These are phyloP conservation scores for Esperia sulphurella DNA, from an alignment of 2,888 invertebrate genomes.

Conservation along the genomic window DNA sequence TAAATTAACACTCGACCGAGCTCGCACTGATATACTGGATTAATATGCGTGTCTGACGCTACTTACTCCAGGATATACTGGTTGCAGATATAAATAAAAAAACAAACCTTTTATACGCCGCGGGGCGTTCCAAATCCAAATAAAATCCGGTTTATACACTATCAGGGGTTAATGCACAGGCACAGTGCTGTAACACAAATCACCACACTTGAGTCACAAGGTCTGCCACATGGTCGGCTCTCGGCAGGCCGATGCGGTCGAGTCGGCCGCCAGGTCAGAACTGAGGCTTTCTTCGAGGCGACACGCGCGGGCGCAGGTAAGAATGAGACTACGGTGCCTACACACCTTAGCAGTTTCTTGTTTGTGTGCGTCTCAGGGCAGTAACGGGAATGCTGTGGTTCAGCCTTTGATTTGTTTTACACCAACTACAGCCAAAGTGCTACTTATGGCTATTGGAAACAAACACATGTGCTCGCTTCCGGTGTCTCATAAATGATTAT, in stretches of 20 bases:
- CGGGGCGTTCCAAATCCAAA: conserved; percentile 56
- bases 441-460: background rate
- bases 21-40: conserved; percentile 19
- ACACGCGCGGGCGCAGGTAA: conserved; percentile 58
- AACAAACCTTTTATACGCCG: conserved; percentile 66
- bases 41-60: conserved; percentile 39
- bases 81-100: conserved; percentile 17
- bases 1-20: conserved; percentile 62
- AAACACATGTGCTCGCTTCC: too few relatives aligned
- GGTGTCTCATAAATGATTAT: too few relatives aligned
- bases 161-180: conserved; percentile 74
- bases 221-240: conserved; percentile 59
- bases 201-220: conserved; percentile 71
- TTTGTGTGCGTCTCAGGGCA: conserved; percentile 18
- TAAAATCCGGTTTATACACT: conserved; percentile 73
- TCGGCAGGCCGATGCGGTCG: conserved; percentile 60
- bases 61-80: conserved; percentile 11
- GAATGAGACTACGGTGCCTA: conserved; percentile 56
- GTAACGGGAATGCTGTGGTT: background rate
- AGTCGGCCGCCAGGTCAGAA: conserved; percentile 72
- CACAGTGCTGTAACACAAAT: conserved; percentile 70
- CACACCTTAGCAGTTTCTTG: conserved; percentile 26
- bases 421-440: background rate
- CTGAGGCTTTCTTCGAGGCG: conserved; percentile 72
- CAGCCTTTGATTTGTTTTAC: too few relatives aligned